Percentiles rank a stretch among this genome's conserved stretches.
These are phyloP conservation scores for Lycocerus yunnanus DNA, from an alignment of 2,888 invertebrate genomes.

Conservation along the genomic window DNA sequence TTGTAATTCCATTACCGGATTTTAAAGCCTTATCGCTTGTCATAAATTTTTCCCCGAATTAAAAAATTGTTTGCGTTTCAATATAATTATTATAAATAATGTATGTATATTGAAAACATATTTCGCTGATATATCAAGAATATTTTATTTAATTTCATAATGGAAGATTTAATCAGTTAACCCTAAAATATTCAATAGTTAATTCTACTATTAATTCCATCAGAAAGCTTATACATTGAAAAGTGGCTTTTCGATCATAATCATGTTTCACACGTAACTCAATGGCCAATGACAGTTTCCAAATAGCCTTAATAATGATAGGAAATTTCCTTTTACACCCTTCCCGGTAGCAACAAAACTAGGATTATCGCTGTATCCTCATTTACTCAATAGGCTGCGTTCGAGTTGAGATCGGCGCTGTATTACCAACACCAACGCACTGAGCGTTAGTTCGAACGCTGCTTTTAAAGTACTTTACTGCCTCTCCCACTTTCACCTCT, in stretches of 20 bases:
- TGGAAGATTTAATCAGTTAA: background rate
- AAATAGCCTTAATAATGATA: too few species aligned
- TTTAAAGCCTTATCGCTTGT: background rate
- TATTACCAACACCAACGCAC: too few species aligned
- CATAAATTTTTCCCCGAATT: background rate
- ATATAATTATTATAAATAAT: background rate
- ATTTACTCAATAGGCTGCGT: too few species aligned
- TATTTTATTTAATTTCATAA: background rate
- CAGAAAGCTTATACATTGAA: background rate
- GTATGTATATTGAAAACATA: too few species aligned
- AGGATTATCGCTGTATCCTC: too few species aligned
- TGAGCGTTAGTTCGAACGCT: too few species aligned
- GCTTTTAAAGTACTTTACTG: too few species aligned
- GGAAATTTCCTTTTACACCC: background rate
- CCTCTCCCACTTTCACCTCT: too few species aligned
- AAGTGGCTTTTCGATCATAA: background rate
- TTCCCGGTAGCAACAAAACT: background rate
- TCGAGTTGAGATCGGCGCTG: too few species aligned
- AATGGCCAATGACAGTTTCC: too few species aligned
- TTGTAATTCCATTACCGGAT: background rate
- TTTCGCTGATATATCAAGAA: background rate
- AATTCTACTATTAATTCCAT: background rate
- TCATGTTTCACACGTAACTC: background rate
- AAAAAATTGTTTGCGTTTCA: background rate
- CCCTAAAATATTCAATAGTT: background rate